A percentile compares a stretch with the other conserved stretches of the same genome.
Conservation (phyloP, 2,797 vertebrate genomes). For the Dendrocincla fuliginosa region DNA sequence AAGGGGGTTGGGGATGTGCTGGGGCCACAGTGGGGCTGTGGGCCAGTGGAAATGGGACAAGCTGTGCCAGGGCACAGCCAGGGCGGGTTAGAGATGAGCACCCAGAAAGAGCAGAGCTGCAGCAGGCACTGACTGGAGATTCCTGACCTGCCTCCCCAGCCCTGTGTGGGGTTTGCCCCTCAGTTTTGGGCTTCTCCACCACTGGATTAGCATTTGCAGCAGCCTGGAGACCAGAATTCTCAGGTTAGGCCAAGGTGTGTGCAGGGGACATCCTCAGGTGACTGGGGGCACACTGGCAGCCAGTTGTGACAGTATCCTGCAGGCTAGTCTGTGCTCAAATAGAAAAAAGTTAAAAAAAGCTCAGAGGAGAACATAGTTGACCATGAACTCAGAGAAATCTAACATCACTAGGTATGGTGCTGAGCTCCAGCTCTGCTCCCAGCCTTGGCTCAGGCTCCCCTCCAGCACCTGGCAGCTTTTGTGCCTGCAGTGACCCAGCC, state of each 20-base stretch:
- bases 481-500: background rate
- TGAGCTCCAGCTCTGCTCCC: background rate
- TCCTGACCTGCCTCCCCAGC: background rate
- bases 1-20: background rate
- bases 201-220: background rate
- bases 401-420: background rate
- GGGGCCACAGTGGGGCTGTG: background rate
- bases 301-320: background rate
- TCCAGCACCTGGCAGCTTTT: background rate
- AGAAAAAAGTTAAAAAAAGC: background rate
- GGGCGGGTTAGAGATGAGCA: background rate
- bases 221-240: background rate
- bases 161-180: accelerated
- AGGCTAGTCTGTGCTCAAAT: background rate
- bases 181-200: background rate
- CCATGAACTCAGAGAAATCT: background rate
- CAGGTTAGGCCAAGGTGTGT: accelerated
- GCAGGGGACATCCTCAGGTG: background rate
- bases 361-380: background rate
- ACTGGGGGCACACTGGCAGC: background rate
- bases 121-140: background rate
- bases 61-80: background rate
- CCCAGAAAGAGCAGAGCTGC: background rate
- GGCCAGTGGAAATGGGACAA: background rate
- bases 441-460: background rate